phyloP scores from a whole-genome alignment of 2,888 invertebrate genomes.

The Lochmaea capreae region DNA sequence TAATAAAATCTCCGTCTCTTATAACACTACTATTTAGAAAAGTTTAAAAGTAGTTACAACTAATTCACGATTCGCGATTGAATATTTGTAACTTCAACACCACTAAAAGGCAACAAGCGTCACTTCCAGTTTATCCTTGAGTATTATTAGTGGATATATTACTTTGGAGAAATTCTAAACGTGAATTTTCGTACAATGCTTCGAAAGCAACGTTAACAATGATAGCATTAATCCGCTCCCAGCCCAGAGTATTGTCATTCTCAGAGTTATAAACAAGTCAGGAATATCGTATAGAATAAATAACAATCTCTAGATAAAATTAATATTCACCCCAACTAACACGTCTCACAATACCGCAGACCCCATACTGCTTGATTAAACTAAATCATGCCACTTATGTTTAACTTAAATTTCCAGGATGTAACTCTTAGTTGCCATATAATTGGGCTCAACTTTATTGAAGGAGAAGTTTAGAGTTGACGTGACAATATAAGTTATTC shows the following conservation, averaged over 20 bases:
- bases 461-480: background rate
- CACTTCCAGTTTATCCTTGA: too few species aligned
- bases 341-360: background rate
- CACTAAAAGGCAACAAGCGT: too few species aligned
- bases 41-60: too few species aligned
- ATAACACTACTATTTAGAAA: too few species aligned
- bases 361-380: constrained; percentile 1
- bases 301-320: background rate
- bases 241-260: background rate
- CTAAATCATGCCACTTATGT: background rate
- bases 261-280: background rate
- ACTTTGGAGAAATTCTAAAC: background rate
- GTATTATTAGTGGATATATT: background rate
- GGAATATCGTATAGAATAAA: background rate
- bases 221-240: too few species aligned
- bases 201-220: background rate
- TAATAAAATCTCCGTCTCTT: too few species aligned
- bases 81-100: too few species aligned
- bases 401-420: background rate
- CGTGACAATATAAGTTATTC: too few species aligned
- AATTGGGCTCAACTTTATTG: background rate
- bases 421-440: background rate
- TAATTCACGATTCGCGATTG: too few species aligned
- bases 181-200: background rate
- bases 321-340: background rate